Evolutionary conservation across 1,140 invertebrate species (phyloP).

Genomic region (Chironomus striatipennis): DNA sequence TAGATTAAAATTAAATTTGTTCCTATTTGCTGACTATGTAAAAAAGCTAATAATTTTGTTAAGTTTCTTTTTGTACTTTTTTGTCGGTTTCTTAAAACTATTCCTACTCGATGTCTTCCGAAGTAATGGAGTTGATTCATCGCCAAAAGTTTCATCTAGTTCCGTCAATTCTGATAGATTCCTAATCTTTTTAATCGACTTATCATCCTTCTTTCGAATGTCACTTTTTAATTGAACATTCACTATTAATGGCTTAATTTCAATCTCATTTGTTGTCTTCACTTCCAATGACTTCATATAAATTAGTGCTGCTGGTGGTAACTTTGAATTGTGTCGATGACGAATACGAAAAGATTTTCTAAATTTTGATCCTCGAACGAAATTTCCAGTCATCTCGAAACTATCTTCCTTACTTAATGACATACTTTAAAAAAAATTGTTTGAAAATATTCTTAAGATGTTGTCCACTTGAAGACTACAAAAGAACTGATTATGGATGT

Average conservation of each 20-base stretch:
- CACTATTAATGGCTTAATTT: neutral
- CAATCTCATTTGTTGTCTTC: neutral
- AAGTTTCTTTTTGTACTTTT: neutral
- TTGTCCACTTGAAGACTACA: neutral
- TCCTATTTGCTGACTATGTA: too few relatives aligned
- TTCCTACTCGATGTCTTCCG: neutral
- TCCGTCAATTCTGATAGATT: neutral
- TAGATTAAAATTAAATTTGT: neutral
- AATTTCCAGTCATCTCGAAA: neutral
- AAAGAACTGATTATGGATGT: neutral
- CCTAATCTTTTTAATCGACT: neutral
- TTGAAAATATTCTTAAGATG: neutral
- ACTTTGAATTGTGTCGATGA: neutral
- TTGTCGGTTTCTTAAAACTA: neutral
- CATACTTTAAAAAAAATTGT: neutral
- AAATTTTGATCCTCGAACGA: neutral
- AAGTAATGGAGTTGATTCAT: neutral
- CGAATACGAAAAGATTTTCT: conserved; percentile 14
- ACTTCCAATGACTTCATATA: conserved; percentile 15
- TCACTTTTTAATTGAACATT: neutral
- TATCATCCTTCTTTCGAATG: neutral
- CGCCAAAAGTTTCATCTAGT: neutral
- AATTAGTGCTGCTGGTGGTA: neutral
- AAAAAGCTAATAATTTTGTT: neutral
- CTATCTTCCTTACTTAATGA: neutral